Evolutionary conservation across 2,888 invertebrate species (phyloP).

Genomic region (Malachius bipustulatus): DNA sequence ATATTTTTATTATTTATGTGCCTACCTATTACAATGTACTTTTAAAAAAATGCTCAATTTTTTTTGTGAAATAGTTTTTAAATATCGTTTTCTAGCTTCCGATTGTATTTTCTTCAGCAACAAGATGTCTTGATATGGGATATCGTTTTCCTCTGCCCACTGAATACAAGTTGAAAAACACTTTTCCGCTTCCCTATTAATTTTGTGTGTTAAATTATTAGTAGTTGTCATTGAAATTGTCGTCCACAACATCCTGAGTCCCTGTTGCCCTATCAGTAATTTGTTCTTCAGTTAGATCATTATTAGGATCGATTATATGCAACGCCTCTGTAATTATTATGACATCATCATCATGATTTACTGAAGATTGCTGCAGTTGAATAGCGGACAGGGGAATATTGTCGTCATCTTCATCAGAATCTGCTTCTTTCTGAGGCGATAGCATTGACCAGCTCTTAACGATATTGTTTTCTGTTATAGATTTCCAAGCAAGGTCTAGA

Average conservation of each 20-base stretch:
- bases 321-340: background rate
- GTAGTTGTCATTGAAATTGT: background rate
- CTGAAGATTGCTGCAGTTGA: too few relatives aligned
- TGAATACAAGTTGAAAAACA: background rate
- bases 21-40: background rate
- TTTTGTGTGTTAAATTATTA: constrained; percentile 1
- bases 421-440: too few relatives aligned
- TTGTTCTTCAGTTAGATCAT: constrained; percentile 1
- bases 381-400: too few relatives aligned
- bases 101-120: background rate
- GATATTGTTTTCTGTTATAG: too few relatives aligned
- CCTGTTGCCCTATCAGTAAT: constrained; percentile 2
- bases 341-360: too few relatives aligned
- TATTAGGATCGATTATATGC: background rate
- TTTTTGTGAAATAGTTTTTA: background rate
- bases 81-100: background rate
- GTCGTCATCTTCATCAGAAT: too few relatives aligned
- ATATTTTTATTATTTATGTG: background rate
- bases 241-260: background rate
- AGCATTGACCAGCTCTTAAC: too few relatives aligned
- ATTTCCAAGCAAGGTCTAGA: too few relatives aligned
- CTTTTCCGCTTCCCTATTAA: background rate
- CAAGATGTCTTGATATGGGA: background rate
- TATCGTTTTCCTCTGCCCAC: constrained; percentile 3
- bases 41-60: too few relatives aligned